Evolutionary conservation across 2,797 vertebrate genomes (phyloP).

Genomic region (Lepilemur ruficaudatus): DNA sequence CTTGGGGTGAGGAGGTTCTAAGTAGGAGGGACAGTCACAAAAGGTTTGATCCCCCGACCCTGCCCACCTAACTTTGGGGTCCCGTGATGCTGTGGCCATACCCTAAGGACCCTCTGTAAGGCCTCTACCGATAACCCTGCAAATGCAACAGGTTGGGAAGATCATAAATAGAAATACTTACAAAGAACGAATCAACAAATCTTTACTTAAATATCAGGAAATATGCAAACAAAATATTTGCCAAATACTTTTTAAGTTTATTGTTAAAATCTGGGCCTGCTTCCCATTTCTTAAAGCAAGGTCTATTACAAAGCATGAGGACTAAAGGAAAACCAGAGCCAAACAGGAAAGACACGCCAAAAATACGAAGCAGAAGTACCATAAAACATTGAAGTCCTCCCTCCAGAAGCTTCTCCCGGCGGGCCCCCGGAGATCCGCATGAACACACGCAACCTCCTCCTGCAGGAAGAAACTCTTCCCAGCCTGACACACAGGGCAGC

Average conservation of each 20-base stretch:
- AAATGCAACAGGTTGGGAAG: background rate
- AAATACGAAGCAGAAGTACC: background rate
- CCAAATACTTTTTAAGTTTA: background rate
- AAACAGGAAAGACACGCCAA: background rate
- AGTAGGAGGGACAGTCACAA: background rate
- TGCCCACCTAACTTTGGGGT: background rate
- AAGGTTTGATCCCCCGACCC: background rate
- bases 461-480: too few relatives aligned
- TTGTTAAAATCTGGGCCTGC: constrained; percentile 1
- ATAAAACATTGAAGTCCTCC: rapidly evolving
- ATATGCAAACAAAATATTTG: background rate
- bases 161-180: background rate
- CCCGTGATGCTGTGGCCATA: rapidly evolving
- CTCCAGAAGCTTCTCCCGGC: background rate
- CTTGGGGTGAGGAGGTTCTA: background rate
- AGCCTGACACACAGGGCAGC: rapidly evolving
- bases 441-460: rapidly evolving
- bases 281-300: constrained; percentile 43
- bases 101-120: background rate
- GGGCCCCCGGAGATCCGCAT: rapidly evolving
- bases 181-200: background rate
- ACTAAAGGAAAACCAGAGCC: background rate
- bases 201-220: background rate
- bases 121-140: background rate
- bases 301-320: background rate